Percentiles rank a stretch among this genome's conserved stretches.
Evolutionary conservation across 2,113 vertebrate species (phyloP).

Genomic region (Mellivora capensis): DNA sequence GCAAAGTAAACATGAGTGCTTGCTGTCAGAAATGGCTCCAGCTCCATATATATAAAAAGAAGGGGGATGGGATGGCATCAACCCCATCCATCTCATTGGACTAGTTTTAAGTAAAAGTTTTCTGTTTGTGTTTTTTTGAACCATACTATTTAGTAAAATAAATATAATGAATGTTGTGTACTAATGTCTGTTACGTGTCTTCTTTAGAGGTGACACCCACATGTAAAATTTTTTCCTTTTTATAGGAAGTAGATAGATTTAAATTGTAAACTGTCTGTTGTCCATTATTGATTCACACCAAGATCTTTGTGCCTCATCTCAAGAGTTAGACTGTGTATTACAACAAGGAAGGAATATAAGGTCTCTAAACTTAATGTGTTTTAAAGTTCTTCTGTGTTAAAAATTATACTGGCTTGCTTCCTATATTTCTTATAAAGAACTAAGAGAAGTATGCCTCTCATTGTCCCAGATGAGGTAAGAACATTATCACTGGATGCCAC

Average conservation of each 20-base stretch:
- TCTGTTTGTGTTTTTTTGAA: constrained; percentile 67
- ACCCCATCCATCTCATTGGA: background rate
- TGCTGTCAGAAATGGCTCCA: background rate
- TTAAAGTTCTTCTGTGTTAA: constrained; percentile 35
- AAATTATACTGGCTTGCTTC: constrained; percentile 30
- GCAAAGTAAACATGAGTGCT: constrained; percentile 28
- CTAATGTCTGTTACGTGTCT: constrained; percentile 48
- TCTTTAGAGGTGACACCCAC: constrained; percentile 50
- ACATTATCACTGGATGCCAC: background rate
- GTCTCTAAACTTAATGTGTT: constrained; percentile 35
- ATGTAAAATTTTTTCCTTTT: background rate
- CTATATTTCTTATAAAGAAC: constrained; percentile 57
- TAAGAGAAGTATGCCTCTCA: constrained; percentile 3
- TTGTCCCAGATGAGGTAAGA: background rate
- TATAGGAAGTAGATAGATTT: background rate
- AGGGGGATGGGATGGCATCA: background rate
- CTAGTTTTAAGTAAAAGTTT: constrained; percentile 62
- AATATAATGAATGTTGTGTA: constrained; percentile 64
- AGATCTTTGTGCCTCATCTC: constrained; percentile 18
- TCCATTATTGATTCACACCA: constrained; percentile 13
- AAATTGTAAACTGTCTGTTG: constrained; percentile 20
- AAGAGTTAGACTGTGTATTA: constrained; percentile 15
- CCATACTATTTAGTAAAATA: constrained; percentile 75
- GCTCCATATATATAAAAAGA: background rate
- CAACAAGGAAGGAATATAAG: background rate